Evolutionary conservation across 2,113 vertebrate species (phyloP).

Genomic region (Tursiops truncatus): DNA sequence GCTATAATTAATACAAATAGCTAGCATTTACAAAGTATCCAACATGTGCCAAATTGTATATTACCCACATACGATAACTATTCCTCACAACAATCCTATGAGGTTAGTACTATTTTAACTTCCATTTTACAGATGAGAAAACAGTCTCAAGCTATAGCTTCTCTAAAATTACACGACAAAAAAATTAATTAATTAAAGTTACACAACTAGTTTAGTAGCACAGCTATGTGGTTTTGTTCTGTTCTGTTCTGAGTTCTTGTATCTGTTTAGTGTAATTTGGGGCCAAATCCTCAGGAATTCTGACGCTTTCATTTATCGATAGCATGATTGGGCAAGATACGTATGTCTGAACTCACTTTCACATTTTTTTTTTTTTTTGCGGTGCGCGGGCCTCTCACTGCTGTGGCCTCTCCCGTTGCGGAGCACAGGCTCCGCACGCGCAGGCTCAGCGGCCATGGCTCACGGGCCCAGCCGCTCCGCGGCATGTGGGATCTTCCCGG

Average conservation of each 20-base stretch:
- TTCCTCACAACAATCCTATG: neutral
- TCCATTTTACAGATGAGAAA: neutral
- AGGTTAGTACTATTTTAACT: neutral
- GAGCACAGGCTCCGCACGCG: no score
- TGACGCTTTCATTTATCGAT: neutral
- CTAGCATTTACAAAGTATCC: neutral
- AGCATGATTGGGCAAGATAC: neutral
- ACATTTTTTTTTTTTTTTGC: no score
- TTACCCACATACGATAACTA: neutral
- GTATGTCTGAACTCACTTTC: constrained; percentile 9
- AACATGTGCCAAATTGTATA: neutral
- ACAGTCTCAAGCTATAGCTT: neutral
- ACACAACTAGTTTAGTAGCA: neutral
- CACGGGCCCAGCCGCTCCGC: no score
- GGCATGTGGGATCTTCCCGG: no score
- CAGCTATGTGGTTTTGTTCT: neutral
- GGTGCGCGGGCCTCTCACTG: no score
- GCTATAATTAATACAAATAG: neutral
- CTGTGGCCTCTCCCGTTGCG: no score
- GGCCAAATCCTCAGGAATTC: neutral
- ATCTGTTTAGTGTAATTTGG: neutral
- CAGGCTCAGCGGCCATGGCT: no score
- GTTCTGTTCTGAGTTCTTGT: neutral
- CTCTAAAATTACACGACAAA: neutral
- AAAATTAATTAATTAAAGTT: neutral